Conservation (phyloP, 2,888 invertebrate genomes). For the Chesias legatella region DNA sequence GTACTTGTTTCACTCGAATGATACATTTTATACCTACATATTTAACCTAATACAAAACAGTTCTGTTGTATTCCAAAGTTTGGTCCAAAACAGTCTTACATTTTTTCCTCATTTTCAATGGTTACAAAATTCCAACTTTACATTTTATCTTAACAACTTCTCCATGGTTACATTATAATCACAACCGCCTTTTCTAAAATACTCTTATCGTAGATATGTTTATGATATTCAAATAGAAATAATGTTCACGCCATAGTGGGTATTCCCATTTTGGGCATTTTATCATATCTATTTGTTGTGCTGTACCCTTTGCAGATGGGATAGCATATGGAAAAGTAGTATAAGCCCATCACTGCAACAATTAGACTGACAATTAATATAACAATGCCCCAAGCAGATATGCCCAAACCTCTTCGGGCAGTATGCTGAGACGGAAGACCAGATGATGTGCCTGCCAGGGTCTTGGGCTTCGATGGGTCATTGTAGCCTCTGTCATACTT, state of each 20-base stretch:
- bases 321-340: constrained; percentile 84
- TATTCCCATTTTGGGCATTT: constrained; percentile 60
- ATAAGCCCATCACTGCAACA: constrained; percentile 74
- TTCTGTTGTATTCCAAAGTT: constrained; percentile 2
- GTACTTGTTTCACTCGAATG: constrained; percentile 4
- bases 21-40: constrained; percentile 4
- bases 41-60: constrained; percentile 8
- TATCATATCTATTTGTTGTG: constrained; percentile 77
- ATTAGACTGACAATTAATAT: constrained; percentile 74
- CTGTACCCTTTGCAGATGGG: constrained; percentile 75
- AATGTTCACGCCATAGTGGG: constrained; percentile 58
- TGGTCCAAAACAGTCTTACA: constrained; percentile 22
- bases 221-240: constrained; percentile 34
- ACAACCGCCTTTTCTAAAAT: constrained; percentile 16
- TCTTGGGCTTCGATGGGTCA: constrained; percentile 37
- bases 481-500: constrained; percentile 33
- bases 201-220: constrained; percentile 28
- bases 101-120: background rate
- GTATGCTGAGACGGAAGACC: constrained; percentile 47
- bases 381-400: constrained; percentile 85
- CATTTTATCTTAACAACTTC: background rate
- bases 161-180: constrained; percentile 12
- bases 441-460: constrained; percentile 41
- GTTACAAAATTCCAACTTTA: too few species aligned
- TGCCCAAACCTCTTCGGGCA: constrained; percentile 61